Percentiles rank a stretch among this genome's conserved stretches.
Conservation (phyloP, 2,113 vertebrate species). For the Felis chaus region DNA sequence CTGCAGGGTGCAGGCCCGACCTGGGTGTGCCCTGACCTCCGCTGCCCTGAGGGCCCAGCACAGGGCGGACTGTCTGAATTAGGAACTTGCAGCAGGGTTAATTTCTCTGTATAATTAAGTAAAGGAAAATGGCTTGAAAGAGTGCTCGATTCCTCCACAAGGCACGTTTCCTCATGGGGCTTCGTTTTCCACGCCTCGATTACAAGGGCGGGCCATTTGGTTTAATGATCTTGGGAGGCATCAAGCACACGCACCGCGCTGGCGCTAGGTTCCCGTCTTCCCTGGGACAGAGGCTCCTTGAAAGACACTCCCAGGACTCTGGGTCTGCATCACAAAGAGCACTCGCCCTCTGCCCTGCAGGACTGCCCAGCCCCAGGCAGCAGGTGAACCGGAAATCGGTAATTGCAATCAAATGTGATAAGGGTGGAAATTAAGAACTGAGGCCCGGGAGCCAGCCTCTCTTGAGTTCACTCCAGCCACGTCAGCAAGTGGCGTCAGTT, state of each 20-base stretch:
- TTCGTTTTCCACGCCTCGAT: not conserved
- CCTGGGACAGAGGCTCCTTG: not conserved
- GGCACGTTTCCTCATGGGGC: not conserved
- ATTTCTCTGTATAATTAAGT: conserved; percentile 52
- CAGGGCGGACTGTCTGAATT: not conserved
- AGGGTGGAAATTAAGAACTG: not conserved
- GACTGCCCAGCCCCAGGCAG: fast-evolving
- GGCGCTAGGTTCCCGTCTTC: not conserved
- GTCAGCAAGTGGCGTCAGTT: not conserved
- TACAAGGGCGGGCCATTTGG: not conserved
- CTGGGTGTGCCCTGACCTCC: not conserved
- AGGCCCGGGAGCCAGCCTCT: not conserved
- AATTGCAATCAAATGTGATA: too few species aligned
- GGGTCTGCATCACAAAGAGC: not conserved
- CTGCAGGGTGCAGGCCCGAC: fast-evolving
- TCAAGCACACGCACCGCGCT: too few species aligned
- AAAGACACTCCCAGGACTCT: fast-evolving
- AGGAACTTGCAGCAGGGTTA: not conserved
- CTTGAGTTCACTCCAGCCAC: not conserved
- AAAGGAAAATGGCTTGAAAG: not conserved
- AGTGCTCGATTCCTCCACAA: not conserved
- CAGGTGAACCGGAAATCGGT: not conserved
- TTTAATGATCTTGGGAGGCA: not conserved
- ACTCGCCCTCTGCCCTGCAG: not conserved
- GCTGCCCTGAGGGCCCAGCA: conserved; percentile 12